Conservation (phyloP, 2,113 vertebrate species). For the Cyanoliseus patagonus region DNA sequence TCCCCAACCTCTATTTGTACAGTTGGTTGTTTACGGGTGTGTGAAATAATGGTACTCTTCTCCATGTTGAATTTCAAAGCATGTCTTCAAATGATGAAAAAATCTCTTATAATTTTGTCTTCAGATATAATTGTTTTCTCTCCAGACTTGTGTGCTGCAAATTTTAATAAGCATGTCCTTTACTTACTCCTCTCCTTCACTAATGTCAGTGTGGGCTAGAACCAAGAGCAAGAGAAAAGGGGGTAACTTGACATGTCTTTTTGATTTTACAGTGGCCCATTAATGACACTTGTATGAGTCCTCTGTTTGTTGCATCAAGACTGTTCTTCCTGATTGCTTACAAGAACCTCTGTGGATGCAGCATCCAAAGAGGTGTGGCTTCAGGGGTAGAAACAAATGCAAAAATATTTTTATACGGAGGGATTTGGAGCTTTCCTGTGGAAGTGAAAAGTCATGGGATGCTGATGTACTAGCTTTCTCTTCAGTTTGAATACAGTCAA, state of each 20-base stretch:
- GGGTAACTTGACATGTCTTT: neutral
- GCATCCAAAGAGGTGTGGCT: neutral
- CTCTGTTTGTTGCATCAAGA: neutral
- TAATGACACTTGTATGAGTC: neutral
- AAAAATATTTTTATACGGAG: neutral
- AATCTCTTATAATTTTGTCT: constrained; percentile 34
- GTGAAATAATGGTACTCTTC: neutral
- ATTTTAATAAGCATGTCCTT: constrained; percentile 29
- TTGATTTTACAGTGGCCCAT: neutral
- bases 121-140: neutral
- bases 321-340: neutral
- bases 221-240: neutral
- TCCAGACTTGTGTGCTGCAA: neutral
- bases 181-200: neutral
- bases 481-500: neutral
- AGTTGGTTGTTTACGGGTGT: neutral
- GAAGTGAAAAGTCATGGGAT: neutral
- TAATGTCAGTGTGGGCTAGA: neutral
- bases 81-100: constrained; percentile 40
- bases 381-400: neutral
- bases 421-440: neutral
- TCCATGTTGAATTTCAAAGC: constrained; percentile 25
- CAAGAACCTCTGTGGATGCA: neutral
- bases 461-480: neutral
- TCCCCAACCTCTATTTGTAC: neutral